phyloP scores from a whole-genome alignment of 2,797 vertebrate genomes.

The Pseudomugil gertrudae region DNA sequence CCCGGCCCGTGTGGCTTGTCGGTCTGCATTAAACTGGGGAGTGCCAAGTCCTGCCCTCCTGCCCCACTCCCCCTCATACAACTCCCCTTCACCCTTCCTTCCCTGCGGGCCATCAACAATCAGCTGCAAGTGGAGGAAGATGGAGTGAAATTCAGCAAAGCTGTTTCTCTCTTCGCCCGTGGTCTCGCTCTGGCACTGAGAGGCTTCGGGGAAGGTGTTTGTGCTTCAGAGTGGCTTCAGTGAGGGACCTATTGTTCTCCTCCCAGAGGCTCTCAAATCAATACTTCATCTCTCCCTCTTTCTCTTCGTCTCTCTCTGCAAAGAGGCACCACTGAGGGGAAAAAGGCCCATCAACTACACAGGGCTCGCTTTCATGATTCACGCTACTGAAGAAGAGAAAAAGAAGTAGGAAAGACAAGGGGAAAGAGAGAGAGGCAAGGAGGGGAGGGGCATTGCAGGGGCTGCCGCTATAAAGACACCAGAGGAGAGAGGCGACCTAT shows the following conservation, averaged over 20 bases:
- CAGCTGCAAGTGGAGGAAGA: conserved; percentile 64
- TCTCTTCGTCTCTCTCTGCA: conserved; percentile 27
- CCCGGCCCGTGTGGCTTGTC: conserved; percentile 50
- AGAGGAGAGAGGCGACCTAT: conserved; percentile 60
- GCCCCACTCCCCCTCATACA: conserved; percentile 28
- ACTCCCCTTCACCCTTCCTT: conserved; percentile 31
- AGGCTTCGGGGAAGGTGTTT: conserved; percentile 66
- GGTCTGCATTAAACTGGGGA: conserved; percentile 50
- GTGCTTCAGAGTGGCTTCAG: conserved; percentile 70
- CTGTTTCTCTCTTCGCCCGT: conserved; percentile 44
- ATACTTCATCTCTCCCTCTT: conserved; percentile 67
- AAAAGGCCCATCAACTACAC: conserved; percentile 65
- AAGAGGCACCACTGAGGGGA: conserved; percentile 36
- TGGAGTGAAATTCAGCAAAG: conserved; percentile 42
- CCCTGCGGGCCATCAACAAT: conserved; percentile 59
- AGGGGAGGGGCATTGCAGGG: conserved; percentile 46
- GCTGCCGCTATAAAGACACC: conserved; percentile 64
- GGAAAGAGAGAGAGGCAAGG: conserved; percentile 39
- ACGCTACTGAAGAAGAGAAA: conserved; percentile 65
- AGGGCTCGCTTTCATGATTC: conserved; percentile 76
- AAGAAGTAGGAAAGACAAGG: conserved; percentile 43
- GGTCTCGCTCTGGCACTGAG: conserved; percentile 39
- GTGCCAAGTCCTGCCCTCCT: conserved; percentile 59
- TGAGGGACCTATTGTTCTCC: conserved; percentile 74
- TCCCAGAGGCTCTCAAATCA: conserved; percentile 76